phyloP scores from a whole-genome alignment of 2,888 invertebrate species.

The Drosophila prolongata region DNA sequence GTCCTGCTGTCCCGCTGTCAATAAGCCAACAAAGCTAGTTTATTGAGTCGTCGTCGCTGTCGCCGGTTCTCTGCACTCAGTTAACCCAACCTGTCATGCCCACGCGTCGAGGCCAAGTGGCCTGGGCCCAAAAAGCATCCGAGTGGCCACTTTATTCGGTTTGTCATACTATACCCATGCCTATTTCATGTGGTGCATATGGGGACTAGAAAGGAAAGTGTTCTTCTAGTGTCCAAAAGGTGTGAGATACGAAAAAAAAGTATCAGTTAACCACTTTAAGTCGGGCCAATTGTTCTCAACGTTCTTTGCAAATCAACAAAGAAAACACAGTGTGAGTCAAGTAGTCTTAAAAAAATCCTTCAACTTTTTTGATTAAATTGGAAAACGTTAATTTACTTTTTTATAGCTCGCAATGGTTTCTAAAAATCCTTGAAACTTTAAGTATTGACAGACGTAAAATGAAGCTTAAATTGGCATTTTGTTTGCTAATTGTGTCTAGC shows the following conservation, averaged over 20 bases:
- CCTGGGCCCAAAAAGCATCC: constrained; percentile 45
- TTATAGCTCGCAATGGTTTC: background rate
- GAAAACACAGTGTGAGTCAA: background rate
- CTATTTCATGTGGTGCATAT: constrained; percentile 17
- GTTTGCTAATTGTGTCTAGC: background rate
- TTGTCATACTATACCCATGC: constrained; percentile 26
- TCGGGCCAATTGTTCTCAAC: background rate
- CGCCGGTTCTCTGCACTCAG: constrained; percentile 48
- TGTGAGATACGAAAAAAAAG: constrained; percentile 9
- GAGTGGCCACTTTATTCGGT: constrained; percentile 65
- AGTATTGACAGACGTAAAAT: too few relatives aligned
- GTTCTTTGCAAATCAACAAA: constrained; percentile 14
- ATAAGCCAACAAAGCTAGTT: constrained; percentile 71
- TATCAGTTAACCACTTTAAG: constrained; percentile 17
- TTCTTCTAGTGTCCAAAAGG: constrained; percentile 12
- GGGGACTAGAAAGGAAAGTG: constrained; percentile 26
- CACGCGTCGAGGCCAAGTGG: constrained; percentile 71
- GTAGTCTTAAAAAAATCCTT: background rate
- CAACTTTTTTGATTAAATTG: background rate
- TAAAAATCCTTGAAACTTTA: too few relatives aligned
- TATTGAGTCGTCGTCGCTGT: constrained; percentile 63
- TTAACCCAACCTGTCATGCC: constrained; percentile 74
- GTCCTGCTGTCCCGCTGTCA: constrained; percentile 53
- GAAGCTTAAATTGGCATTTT: background rate
- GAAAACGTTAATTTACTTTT: too few relatives aligned